Conservation (phyloP, 2,797 vertebrate species). For the Lacerta agilis region DNA sequence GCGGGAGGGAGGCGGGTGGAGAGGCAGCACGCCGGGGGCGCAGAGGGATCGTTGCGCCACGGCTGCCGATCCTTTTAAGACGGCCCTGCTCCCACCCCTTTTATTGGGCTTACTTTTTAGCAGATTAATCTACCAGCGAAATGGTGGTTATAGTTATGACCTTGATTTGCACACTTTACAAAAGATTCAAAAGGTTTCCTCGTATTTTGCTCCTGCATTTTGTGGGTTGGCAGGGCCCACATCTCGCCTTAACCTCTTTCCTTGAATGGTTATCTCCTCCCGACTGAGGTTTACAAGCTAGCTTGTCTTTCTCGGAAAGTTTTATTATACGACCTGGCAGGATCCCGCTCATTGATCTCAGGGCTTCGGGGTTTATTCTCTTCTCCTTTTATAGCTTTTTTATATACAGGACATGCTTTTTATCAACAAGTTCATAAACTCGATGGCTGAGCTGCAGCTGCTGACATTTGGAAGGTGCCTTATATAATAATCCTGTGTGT, state of each 20-base stretch:
- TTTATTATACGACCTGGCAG: background rate
- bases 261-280: conserved; percentile 4
- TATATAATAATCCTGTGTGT: conserved; percentile 47
- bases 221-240: background rate
- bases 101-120: no score
- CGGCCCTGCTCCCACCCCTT: no score
- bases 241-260: background rate
- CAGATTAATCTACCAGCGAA: no score
- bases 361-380: background rate
- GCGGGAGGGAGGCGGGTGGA: no score
- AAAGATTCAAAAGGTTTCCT: background rate
- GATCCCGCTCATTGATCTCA: conserved; percentile 11
- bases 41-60: no score
- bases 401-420: conserved; percentile 43
- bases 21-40: no score
- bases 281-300: conserved; percentile 4
- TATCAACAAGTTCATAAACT: conserved; percentile 47
- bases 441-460: conserved; percentile 43
- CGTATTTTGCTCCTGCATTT: background rate
- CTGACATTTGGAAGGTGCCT: conserved; percentile 50
- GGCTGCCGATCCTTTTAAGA: no score
- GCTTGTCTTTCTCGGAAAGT: background rate
- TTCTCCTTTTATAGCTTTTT: no score
- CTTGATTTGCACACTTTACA: background rate
- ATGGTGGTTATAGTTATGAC: background rate